A percentile compares a stretch with the other conserved stretches of the same genome.
Conservation (phyloP, 2,113 vertebrate genomes). For the Lepus timidus region DNA sequence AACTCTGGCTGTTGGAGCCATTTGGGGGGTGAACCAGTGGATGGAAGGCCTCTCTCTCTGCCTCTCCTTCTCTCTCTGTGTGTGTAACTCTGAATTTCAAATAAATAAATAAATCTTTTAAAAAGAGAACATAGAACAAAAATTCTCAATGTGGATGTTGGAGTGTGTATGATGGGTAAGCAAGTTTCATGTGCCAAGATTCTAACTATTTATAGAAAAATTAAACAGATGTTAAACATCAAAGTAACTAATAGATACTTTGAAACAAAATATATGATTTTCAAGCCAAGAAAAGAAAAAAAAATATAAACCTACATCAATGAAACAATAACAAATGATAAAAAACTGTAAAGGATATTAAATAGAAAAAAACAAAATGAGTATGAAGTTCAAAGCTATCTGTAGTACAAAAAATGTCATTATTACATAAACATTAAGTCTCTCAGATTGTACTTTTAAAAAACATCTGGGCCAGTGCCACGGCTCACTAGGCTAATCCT, state of each 20-base stretch:
- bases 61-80: too few relatives aligned
- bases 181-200: background rate
- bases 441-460: background rate
- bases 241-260: background rate
- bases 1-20: too few relatives aligned
- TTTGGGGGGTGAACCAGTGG: too few relatives aligned
- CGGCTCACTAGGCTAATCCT: too few relatives aligned
- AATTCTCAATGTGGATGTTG: background rate
- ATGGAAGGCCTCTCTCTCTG: too few relatives aligned
- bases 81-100: too few relatives aligned
- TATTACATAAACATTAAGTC: background rate
- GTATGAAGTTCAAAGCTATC: background rate
- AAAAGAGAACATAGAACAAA: background rate
- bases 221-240: background rate
- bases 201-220: background rate
- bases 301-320: background rate
- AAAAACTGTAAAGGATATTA: background rate
- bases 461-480: too few relatives aligned
- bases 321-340: background rate
- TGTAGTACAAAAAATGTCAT: background rate
- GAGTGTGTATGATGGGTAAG: background rate
- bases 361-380: background rate
- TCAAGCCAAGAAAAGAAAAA: background rate
- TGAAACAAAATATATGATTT: background rate
- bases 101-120: too few relatives aligned